These are phyloP conservation scores for Chaetura pelagica DNA, from an alignment of 2,113 vertebrate genomes.

Conservation along the genomic window DNA sequence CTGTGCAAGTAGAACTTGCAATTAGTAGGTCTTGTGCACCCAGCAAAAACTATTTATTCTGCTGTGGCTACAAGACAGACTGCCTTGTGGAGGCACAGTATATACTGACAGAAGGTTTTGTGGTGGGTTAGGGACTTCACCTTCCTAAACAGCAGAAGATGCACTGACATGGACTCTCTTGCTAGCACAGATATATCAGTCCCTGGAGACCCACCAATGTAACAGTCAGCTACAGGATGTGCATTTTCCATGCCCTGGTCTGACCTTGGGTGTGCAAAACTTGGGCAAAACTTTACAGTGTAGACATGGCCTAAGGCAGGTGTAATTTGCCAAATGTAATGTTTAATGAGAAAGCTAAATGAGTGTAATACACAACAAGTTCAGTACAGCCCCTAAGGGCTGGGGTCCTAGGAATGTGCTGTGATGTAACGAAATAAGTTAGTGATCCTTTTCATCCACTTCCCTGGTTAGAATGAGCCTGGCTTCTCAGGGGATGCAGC, in stretches of 20 bases:
- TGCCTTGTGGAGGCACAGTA: neutral
- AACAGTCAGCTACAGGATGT: neutral
- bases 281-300: neutral
- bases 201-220: neutral
- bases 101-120: neutral
- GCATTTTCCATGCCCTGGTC: slow-evolving; percentile 37
- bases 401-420: slow-evolving; percentile 56
- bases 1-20: neutral
- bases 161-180: neutral
- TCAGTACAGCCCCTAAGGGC: slow-evolving; percentile 1
- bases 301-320: slow-evolving; percentile 40
- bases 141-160: neutral
- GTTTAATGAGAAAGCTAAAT: slow-evolving; percentile 63
- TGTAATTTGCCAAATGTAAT: slow-evolving; percentile 6
- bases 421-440: slow-evolving; percentile 7
- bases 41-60: neutral
- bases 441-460: slow-evolving; percentile 20
- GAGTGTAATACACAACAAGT: slow-evolving; percentile 1
- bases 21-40: neutral
- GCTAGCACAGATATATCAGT: neutral
- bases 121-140: neutral
- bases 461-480: neutral
- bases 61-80: neutral
- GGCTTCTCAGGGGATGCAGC: neutral
- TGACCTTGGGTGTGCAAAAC: slow-evolving; percentile 44